phyloP scores from a whole-genome alignment of 2,888 invertebrate species.

The Escarpia spicata region DNA sequence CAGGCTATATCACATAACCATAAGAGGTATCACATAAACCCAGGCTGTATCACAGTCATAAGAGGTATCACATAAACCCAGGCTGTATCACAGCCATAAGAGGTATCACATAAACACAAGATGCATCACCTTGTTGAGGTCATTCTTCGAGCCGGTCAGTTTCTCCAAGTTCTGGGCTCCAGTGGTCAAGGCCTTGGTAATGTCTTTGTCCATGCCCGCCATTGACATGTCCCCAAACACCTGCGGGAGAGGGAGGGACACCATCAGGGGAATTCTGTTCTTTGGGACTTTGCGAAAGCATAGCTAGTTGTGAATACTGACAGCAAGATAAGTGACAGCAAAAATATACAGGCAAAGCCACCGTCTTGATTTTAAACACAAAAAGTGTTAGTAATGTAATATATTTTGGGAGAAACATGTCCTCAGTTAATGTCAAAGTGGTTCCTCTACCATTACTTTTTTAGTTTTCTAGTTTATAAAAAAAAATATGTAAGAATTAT shows the following conservation, averaged over 20 bases:
- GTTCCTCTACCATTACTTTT: too few relatives aligned
- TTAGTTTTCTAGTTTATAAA: too few relatives aligned
- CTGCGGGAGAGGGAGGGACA: slow-evolving; percentile 40
- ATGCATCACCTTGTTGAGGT: neutral
- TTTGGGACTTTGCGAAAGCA: neutral
- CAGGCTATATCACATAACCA: neutral
- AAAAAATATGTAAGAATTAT: too few relatives aligned
- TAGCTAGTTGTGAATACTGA: neutral
- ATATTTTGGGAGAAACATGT: too few relatives aligned
- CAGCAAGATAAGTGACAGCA: neutral
- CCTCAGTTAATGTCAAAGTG: too few relatives aligned
- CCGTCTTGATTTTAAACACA: too few relatives aligned
- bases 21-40: too few relatives aligned
- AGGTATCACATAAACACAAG: slow-evolving; percentile 17
- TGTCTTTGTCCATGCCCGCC: slow-evolving; percentile 60
- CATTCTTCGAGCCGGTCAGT: slow-evolving; percentile 45
- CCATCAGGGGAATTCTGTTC: neutral
- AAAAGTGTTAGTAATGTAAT: too few relatives aligned
- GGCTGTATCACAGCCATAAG: slow-evolving; percentile 31
- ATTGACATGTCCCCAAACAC: slow-evolving; percentile 62
- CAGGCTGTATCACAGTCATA: neutral
- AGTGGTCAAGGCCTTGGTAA: slow-evolving; percentile 53
- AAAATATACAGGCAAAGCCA: too few relatives aligned
- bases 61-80: neutral
- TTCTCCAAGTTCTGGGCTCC: slow-evolving; percentile 56